Conservation (phyloP, 1,140 invertebrate species). For the Aphelenchoides avenae region DNA sequence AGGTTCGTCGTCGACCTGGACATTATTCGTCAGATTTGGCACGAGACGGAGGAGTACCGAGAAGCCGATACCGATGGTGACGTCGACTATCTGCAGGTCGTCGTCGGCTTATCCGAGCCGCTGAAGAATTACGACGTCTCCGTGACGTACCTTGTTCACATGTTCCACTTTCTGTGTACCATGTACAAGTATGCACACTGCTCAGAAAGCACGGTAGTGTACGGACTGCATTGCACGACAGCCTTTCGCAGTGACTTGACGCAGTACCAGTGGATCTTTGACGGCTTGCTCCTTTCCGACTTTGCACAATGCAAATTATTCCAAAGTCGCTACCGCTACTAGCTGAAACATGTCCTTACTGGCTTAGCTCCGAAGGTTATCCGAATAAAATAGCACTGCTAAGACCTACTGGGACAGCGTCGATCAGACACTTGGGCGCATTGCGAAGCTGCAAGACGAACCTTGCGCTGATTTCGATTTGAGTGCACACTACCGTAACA, state of each 20-base stretch:
- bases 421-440: too few relatives aligned
- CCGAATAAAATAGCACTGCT: too few relatives aligned
- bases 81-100: constrained; percentile 39
- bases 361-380: too few relatives aligned
- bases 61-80: constrained; percentile 32
- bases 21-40: constrained; percentile 46
- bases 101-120: constrained; percentile 51
- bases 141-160: constrained; percentile 50
- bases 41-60: constrained; percentile 17
- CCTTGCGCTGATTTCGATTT: too few relatives aligned
- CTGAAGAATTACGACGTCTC: constrained; percentile 52
- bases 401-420: too few relatives aligned
- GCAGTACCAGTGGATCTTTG: constrained; percentile 56
- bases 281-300: constrained; percentile 42
- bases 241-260: constrained; percentile 41
- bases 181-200: constrained; percentile 56
- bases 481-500: too few relatives aligned
- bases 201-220: constrained; percentile 44
- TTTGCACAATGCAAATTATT: too few relatives aligned
- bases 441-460: too few relatives aligned
- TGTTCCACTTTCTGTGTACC: constrained; percentile 53
- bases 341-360: too few relatives aligned
- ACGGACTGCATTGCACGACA: constrained; percentile 48
- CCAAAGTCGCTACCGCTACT: too few relatives aligned
- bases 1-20: constrained; percentile 58